Base-by-base conservation (phyloP, 2,888 invertebrate genomes). In the Gnatocerus cornutus region DNA sequence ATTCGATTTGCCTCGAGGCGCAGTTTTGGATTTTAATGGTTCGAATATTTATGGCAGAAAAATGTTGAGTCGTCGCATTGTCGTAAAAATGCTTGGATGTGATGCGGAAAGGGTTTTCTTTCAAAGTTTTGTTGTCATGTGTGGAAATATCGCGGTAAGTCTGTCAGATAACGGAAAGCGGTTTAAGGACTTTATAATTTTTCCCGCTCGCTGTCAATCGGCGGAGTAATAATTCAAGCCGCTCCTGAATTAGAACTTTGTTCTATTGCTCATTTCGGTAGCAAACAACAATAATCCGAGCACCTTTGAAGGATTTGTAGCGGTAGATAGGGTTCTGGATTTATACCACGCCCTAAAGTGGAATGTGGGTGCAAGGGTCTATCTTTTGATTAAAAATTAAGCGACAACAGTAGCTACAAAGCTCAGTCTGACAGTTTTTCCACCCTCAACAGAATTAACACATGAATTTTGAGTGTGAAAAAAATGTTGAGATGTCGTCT, bases 1-100 rank as follows among this genome's bases (percentile, higher is more conserved):
- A 6, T 33, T 33, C 33, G 33, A 33, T 33, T 33, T 33, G n/a
- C 33, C 33, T 33, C 33, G 9, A 7, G 33, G 33, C 33, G n/a
- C 33, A 33, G 33, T 33, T 33, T 33, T 33, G 33, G 33, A 33
- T 33, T 33, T n/a, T 33, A 33, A 33, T 33, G 33, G 33, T n/a
- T 33, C 9, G 33, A 33, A 33, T 33, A 33, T 33, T 33, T 33
- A 33, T 33, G 33, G 33, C 33, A 33, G n/a, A n/a, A 33, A 33
- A 33, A 33, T n/a, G 33, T 33, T n/a, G 33, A 33, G 33, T 33
- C 33, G 33, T 33, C 33, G 33, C n/a, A 33, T 33, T 33, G 33
- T 33, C 21, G 21, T 21, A 21, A 21, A 21, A 21, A 21, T 21
- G 21, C 21, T 3, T 21, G 21, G 21, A 21, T 21, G 21, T 21